phyloP scores from a whole-genome alignment of 2,888 invertebrate genomes.

The Noctua janthe region DNA sequence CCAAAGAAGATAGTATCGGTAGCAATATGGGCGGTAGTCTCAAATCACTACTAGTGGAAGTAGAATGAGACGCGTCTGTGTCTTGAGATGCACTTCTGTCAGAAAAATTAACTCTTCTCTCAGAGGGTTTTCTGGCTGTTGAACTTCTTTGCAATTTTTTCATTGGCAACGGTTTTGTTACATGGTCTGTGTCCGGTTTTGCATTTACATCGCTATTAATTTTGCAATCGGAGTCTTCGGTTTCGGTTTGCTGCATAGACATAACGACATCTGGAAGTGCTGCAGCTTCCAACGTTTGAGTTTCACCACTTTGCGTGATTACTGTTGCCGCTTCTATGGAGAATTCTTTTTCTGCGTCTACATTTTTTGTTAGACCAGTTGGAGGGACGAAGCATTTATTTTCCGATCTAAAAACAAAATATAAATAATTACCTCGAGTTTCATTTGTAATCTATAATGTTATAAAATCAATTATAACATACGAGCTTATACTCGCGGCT shows the following conservation, averaged over 20 bases:
- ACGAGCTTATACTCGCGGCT: background rate
- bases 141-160: slow-evolving; percentile 86
- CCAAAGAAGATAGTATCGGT: slow-evolving; percentile 92
- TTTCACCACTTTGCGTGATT: slow-evolving; percentile 63
- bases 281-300: slow-evolving; percentile 76
- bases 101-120: slow-evolving; percentile 89
- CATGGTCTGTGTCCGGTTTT: slow-evolving; percentile 72
- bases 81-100: slow-evolving; percentile 91
- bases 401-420: slow-evolving; percentile 89
- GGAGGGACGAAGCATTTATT: slow-evolving; percentile 89
- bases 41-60: slow-evolving; percentile 91
- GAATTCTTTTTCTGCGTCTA: slow-evolving; percentile 80
- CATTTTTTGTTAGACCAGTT: slow-evolving; percentile 78
- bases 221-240: slow-evolving; percentile 80
- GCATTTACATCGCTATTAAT: slow-evolving; percentile 76
- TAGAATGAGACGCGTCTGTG: slow-evolving; percentile 91
- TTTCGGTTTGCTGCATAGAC: slow-evolving; percentile 78
- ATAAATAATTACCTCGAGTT: background rate
- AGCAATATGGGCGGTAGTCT: slow-evolving; percentile 93
- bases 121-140: slow-evolving; percentile 84
- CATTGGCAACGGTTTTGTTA: slow-evolving; percentile 72
- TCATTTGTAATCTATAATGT: background rate
- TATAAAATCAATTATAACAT: background rate
- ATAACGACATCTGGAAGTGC: slow-evolving; percentile 80
- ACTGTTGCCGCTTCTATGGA: slow-evolving; percentile 74